Conservation (phyloP, 2,797 vertebrate species). For the Nannoperca australis region DNA sequence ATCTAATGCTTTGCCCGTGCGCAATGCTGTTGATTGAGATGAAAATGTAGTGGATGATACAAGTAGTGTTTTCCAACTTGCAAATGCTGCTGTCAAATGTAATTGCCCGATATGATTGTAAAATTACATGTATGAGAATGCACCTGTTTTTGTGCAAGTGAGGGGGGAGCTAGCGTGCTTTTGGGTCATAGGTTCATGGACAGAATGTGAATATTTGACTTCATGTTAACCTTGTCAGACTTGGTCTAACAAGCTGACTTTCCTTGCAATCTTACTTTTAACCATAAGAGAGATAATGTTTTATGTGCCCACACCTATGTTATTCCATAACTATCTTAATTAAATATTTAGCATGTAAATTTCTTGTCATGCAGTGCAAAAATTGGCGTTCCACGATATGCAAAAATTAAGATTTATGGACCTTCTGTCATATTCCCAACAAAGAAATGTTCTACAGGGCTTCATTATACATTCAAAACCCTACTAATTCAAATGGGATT, state of each 20-base stretch:
- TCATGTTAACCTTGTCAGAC: constrained; percentile 28
- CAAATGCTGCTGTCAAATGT: constrained; percentile 58
- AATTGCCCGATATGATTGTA: constrained; percentile 58
- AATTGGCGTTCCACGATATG: background rate
- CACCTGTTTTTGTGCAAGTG: constrained; percentile 32
- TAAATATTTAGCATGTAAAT: constrained; percentile 21
- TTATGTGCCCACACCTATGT: background rate
- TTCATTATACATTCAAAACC: constrained; percentile 36
- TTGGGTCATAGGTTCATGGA: background rate
- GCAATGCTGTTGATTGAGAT: constrained; percentile 55
- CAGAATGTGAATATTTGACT: constrained; percentile 19
- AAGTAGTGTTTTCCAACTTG: constrained; percentile 51
- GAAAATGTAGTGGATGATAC: constrained; percentile 51
- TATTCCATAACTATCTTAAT: background rate
- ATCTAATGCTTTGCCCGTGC: constrained; percentile 53
- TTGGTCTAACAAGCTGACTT: constrained; percentile 2
- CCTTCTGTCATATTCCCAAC: background rate
- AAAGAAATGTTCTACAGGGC: background rate
- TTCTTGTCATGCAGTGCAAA: constrained; percentile 4
- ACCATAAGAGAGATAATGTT: constrained; percentile 4
- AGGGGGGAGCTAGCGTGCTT: background rate
- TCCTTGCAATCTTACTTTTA: background rate
- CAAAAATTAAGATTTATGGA: constrained; percentile 28
- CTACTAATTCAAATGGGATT: constrained; percentile 8
- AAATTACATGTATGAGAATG: constrained; percentile 51